Evolutionary conservation across 30 jellyfish, hydroid and myxozoan species (phyloP).

Genomic region (Catostylus mosaicus): DNA sequence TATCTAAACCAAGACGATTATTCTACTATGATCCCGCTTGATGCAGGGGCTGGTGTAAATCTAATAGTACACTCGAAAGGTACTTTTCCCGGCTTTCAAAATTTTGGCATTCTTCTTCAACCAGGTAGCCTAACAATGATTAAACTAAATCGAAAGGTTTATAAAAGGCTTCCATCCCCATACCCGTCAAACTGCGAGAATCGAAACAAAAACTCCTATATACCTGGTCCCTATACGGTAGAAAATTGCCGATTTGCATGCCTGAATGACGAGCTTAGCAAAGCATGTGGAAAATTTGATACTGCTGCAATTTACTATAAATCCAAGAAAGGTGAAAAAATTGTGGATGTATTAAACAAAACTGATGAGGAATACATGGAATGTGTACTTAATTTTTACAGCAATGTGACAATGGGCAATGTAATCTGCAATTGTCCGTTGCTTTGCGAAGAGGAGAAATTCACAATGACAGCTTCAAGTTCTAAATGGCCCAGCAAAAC

Average conservation of each 20-base stretch:
- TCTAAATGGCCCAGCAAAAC: slow-evolving; percentile 37
- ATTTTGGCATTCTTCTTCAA: neutral
- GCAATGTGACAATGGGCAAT: neutral
- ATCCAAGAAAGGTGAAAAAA: neutral
- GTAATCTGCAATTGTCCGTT: slow-evolving; percentile 10
- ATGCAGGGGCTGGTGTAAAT: slow-evolving; percentile 39
- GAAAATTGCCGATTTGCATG: neutral
- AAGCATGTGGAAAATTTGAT: slow-evolving; percentile 1
- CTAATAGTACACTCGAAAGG: slow-evolving; percentile 37
- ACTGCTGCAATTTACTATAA: neutral
- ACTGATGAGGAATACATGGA: neutral
- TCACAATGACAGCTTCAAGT: neutral
- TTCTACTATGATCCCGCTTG: neutral
- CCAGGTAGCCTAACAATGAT: slow-evolving; percentile 30
- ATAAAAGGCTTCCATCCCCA: slow-evolving; percentile 6
- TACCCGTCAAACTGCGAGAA: slow-evolving; percentile 20
- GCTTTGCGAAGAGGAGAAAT: slow-evolving; percentile 34
- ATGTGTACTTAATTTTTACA: neutral
- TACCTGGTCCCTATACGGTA: slow-evolving; percentile 25
- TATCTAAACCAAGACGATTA: slow-evolving; percentile 33
- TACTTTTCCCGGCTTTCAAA: neutral
- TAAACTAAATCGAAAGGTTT: neutral
- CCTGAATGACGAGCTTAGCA: neutral
- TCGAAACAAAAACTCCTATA: neutral
- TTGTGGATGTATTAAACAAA: neutral